Base-by-base conservation (phyloP, 2,113 vertebrate genomes). In the Cinclus mexicanus region DNA sequence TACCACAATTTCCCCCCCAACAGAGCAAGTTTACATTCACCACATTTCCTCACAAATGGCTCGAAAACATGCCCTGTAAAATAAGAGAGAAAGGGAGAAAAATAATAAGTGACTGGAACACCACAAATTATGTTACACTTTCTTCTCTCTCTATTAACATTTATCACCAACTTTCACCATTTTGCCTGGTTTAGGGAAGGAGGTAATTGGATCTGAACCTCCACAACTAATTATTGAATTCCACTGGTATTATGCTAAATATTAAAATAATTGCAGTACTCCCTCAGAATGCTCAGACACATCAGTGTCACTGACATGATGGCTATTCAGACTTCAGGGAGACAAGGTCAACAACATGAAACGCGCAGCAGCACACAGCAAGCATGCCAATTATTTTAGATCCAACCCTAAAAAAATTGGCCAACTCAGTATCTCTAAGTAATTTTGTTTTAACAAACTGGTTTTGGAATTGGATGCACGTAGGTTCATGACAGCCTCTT, bases 21-120 rank as follows among this genome's bases (percentile, higher is more conserved):
- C 2, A 94, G 57, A 95, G 79, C 53, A 91, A 95, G 89, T 83
- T 94, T 74, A 83, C 84, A 64, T 97, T 95, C 95, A 95, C 96
- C 97, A 96, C 97, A 97, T 97, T 82, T 97, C 97, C 83, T 95
- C 95, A 92, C 61, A 72, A 90, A 67, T 47, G 75, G 81, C 80
- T 96, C 0, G 0, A 80, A 93, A 94, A 90, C 59, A 86, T 55
- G 52, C 63, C 84, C 97, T 97, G 90, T 49, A 75, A 96, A 79
- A 76, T 26, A 63, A 68, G 47, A 95, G 15, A 78, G 42, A 94
- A 65, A 79, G 4, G 8, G 37, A 68, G 87, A 92, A 24, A 71
- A 63, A 88, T 50, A 37, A 29, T 93, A 42, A 84, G 79, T 56
- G 49, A 39, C 21, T 44, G 59, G 22, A 87, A 79, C 37, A 87